Evolutionary conservation across 2,797 vertebrate species (phyloP).

Genomic region (Pteropus rufus): DNA sequence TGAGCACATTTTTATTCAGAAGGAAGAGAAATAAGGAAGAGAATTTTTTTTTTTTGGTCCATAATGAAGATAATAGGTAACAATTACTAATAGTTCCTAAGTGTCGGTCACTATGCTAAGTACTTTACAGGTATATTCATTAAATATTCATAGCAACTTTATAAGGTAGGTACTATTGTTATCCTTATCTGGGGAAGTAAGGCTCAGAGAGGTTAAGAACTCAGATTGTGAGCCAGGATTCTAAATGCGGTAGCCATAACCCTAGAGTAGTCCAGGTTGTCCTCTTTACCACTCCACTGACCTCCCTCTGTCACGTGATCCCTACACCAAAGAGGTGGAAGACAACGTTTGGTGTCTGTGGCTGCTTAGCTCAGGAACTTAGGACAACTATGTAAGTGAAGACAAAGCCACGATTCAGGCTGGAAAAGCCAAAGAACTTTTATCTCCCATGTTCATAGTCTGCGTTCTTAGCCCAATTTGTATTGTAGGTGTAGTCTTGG

Average conservation of each 20-base stretch:
- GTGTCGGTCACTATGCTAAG: background rate
- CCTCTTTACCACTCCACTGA: background rate
- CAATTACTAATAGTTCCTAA: background rate
- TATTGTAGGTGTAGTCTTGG: background rate
- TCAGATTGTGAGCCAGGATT: background rate
- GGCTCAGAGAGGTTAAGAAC: background rate
- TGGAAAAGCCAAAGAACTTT: background rate
- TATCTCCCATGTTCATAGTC: background rate
- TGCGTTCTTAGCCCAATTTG: background rate
- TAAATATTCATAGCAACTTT: background rate
- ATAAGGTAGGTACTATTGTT: background rate
- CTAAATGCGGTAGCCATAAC: background rate
- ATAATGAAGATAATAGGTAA: background rate
- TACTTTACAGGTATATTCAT: background rate
- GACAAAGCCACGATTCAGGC: background rate
- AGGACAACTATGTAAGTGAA: background rate
- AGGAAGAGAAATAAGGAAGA: background rate
- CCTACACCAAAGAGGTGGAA: background rate
- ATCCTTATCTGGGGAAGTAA: background rate
- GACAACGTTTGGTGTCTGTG: background rate
- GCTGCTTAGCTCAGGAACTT: background rate
- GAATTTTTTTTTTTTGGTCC: background rate
- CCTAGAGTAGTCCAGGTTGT: background rate
- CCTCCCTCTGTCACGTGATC: background rate
- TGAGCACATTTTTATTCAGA: background rate